Evolutionary conservation across 2,888 invertebrate species (phyloP).

Genomic region (Glyphotaelius pellucidus): DNA sequence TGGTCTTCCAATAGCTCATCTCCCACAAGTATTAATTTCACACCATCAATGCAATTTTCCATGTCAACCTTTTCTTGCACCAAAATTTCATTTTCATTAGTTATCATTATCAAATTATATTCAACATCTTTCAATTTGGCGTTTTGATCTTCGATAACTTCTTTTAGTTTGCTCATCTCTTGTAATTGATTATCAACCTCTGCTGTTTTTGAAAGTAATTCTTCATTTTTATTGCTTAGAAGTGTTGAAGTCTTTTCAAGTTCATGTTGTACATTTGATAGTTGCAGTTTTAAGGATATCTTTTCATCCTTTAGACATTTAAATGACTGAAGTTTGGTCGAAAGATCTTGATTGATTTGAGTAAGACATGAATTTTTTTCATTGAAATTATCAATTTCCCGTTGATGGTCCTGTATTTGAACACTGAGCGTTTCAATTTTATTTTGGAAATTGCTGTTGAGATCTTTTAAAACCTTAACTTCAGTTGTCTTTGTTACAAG

Average conservation of each 20-base stretch:
- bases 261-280: constrained; percentile 45
- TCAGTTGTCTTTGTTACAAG: constrained; percentile 40
- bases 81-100: constrained; percentile 32
- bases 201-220: constrained; percentile 38
- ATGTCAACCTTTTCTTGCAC: constrained; percentile 41
- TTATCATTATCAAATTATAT: neutral
- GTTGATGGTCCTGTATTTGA: constrained; percentile 66
- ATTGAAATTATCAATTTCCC: constrained; percentile 65
- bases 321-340: neutral
- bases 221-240: constrained; percentile 41
- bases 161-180: constrained; percentile 27
- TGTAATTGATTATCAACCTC: neutral
- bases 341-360: constrained; percentile 5
- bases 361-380: constrained; percentile 66
- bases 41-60: constrained; percentile 34
- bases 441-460: constrained; percentile 3
- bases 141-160: neutral
- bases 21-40: constrained; percentile 9
- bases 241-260: constrained; percentile 58
- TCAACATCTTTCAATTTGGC: constrained; percentile 2
- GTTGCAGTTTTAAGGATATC: constrained; percentile 68
- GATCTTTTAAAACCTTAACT: constrained; percentile 64
- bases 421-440: neutral
- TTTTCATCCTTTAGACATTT: constrained; percentile 65
- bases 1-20: constrained; percentile 67